Percentiles rank a stretch among this genome's conserved stretches.
These are phyloP conservation scores for Nothocercus julius DNA, from an alignment of 2,113 vertebrate species.

Conservation along the genomic window DNA sequence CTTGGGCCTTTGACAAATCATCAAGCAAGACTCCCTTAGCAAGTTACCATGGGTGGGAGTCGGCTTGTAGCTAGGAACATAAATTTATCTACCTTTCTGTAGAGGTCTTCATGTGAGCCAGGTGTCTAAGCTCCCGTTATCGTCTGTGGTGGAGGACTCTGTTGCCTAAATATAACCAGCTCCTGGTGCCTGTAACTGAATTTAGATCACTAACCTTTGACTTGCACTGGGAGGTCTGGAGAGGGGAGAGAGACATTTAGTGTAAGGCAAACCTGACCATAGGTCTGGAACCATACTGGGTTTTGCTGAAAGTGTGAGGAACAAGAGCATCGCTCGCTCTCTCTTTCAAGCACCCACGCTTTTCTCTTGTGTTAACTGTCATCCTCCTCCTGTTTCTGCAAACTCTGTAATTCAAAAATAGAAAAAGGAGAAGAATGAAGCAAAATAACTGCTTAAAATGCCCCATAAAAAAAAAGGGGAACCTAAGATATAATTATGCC, in stretches of 20 bases:
- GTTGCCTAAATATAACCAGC: background rate
- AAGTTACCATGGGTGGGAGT: background rate
- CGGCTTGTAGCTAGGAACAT: background rate
- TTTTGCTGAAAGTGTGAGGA: background rate
- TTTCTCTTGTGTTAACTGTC: constrained; percentile 19
- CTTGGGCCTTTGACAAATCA: background rate
- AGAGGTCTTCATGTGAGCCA: background rate
- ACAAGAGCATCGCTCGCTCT: background rate
- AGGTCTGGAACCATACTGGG: background rate
- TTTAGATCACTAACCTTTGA: background rate
- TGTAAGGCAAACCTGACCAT: background rate
- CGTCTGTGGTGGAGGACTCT: background rate
- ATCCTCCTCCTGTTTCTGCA: constrained; percentile 50
- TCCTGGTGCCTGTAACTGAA: background rate
- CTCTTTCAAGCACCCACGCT: background rate
- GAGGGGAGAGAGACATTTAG: background rate
- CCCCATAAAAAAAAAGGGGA: background rate
- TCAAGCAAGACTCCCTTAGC: background rate
- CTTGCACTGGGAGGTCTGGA: background rate
- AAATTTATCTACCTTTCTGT: background rate
- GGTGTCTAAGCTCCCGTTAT: background rate
- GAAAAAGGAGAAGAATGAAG: constrained; percentile 65
- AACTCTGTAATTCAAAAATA: constrained; percentile 21
- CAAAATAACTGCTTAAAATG: constrained; percentile 19
- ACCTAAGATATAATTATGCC: constrained; percentile 60